Conservation (phyloP, 2,113 vertebrate genomes). For the Bubo blakistoni region DNA sequence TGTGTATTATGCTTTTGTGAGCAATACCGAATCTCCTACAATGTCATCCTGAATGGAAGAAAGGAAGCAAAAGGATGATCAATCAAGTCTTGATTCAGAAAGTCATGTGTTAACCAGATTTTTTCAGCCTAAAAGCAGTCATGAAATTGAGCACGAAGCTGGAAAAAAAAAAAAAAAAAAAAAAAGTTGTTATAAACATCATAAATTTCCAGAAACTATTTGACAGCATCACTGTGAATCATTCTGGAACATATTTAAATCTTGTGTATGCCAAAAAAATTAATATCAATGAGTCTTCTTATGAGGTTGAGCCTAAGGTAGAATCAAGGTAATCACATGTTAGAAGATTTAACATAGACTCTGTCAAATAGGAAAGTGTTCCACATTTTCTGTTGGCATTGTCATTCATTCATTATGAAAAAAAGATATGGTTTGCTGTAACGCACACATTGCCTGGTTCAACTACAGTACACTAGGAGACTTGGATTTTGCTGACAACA, state of each 20-base stretch:
- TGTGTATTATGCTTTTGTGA: background rate
- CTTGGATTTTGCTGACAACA: background rate
- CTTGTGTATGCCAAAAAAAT: background rate
- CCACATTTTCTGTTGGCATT: background rate
- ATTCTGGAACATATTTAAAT: background rate
- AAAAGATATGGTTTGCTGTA: background rate
- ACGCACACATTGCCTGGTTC: background rate
- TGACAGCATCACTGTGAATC: background rate
- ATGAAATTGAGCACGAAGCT: background rate
- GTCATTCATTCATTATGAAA: background rate
- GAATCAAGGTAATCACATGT: background rate
- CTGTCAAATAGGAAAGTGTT: background rate
- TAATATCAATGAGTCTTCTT: background rate
- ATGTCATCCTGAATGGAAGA: background rate
- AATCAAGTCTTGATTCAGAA: background rate
- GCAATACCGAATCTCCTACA: background rate
- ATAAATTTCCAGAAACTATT: background rate
- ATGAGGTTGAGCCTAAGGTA: background rate
- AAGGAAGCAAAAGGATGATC: background rate
- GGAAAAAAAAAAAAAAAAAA: background rate
- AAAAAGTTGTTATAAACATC: background rate
- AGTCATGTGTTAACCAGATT: background rate
- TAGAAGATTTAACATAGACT: background rate
- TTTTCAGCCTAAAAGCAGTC: background rate
- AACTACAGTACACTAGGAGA: background rate